These are phyloP conservation scores for Pachyrhynchus sulphureomaculatus DNA, from an alignment of 1,140 invertebrate genomes.

Conservation along the genomic window DNA sequence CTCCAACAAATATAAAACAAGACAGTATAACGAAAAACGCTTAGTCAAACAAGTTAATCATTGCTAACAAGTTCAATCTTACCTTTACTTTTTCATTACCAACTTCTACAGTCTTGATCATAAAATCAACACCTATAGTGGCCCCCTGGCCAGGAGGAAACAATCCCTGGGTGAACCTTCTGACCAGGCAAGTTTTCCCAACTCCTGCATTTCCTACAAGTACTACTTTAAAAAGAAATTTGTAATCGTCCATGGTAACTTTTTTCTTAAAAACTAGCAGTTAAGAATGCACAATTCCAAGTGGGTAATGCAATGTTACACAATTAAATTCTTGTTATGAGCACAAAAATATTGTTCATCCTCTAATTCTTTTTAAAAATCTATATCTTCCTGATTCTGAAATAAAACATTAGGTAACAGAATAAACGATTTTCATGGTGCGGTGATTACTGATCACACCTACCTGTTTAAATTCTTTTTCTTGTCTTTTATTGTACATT, in stretches of 20 bases:
- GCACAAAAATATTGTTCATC: slow-evolving; percentile 4
- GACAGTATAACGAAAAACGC: too few species aligned
- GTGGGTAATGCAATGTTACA: not conserved
- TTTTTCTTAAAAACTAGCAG: not conserved
- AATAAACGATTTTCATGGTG: slow-evolving; percentile 4
- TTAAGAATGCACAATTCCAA: not conserved
- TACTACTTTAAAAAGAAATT: slow-evolving; percentile 97
- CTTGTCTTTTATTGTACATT: slow-evolving; percentile 10
- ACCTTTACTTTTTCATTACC: slow-evolving; percentile 99
- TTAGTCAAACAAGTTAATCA: too few species aligned
- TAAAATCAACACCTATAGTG: slow-evolving; percentile 99
- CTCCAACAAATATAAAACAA: too few species aligned
- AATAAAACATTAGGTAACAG: not conserved
- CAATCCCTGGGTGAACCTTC: slow-evolving; percentile 87
- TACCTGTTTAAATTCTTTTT: slow-evolving; percentile 14
- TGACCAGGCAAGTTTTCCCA: slow-evolving; percentile 90
- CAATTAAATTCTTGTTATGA: not conserved
- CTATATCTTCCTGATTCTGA: slow-evolving; percentile 1
- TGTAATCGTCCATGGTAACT: slow-evolving; percentile 89
- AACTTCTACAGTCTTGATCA: slow-evolving; percentile 98
- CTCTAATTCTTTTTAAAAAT: not conserved
- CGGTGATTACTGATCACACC: slow-evolving; percentile 15
- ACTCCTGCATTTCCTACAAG: slow-evolving; percentile 93
- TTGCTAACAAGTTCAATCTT: too few species aligned
- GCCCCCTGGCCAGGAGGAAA: slow-evolving; percentile 97